phyloP scores from a whole-genome alignment of 2,113 vertebrate species.

The Myanophis thanlyinensis region DNA sequence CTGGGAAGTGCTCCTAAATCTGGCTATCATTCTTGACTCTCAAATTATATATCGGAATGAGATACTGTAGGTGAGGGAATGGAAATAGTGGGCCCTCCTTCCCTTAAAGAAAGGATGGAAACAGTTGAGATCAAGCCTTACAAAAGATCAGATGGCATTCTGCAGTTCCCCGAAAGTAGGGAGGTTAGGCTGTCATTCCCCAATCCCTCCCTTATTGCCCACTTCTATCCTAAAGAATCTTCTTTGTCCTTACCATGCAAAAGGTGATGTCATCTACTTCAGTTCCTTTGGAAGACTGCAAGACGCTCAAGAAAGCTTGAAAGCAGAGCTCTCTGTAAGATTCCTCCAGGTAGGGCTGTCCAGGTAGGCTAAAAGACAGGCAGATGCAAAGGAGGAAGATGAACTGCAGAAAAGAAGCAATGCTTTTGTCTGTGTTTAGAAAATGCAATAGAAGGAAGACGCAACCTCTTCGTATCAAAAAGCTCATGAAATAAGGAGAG shows the following conservation, averaged over 20 bases:
- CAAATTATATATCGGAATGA: background rate
- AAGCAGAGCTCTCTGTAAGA: slow-evolving; percentile 83
- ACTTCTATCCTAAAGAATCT: background rate
- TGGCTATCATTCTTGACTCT: background rate
- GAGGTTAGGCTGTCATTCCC: background rate
- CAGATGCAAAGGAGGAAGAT: background rate
- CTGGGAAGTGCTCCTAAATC: background rate
- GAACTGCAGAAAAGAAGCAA: background rate
- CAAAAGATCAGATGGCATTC: background rate
- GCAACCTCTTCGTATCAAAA: background rate
- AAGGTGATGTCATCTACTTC: slow-evolving; percentile 85
- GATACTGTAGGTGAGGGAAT: background rate
- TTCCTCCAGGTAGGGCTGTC: slow-evolving; percentile 86
- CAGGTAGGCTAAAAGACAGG: slow-evolving; percentile 77
- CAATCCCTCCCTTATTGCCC: background rate
- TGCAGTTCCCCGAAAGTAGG: background rate
- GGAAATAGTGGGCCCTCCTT: background rate
- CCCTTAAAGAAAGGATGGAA: background rate
- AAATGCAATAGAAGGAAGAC: background rate
- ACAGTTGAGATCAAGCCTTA: background rate
- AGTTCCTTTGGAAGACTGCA: slow-evolving; percentile 79
- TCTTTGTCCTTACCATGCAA: slow-evolving; percentile 80
- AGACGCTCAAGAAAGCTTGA: slow-evolving; percentile 79
- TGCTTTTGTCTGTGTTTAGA: background rate
- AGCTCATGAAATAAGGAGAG: background rate